Conservation (phyloP, 2,113 vertebrate genomes). For the Thymallus thymallus region DNA sequence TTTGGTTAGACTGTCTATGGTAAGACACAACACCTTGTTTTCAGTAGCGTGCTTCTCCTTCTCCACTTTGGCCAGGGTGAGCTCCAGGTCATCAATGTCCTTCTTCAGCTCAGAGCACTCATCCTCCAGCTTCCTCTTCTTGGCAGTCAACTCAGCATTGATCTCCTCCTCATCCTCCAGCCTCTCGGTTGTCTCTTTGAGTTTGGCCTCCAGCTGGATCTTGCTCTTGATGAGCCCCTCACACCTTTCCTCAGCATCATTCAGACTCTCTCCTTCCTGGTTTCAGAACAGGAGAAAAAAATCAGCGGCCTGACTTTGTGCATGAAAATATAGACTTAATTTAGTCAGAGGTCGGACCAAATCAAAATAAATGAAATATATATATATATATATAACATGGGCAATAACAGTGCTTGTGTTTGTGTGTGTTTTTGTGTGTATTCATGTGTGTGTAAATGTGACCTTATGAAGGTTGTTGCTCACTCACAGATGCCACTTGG, state of each 20-base stretch:
- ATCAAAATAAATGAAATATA: no score
- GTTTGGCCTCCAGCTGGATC: conserved; percentile 5
- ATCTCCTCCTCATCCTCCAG: conserved; percentile 5
- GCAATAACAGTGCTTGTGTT: no score
- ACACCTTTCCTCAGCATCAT: background rate
- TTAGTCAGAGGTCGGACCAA: no score
- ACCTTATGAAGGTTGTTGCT: background rate
- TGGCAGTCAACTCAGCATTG: conserved; percentile 2
- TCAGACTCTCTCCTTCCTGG: background rate
- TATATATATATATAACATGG: no score
- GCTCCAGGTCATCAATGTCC: conserved; percentile 5
- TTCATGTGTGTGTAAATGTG: background rate
- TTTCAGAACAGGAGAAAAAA: background rate
- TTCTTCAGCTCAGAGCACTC: conserved; percentile 1
- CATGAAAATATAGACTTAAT: no score
- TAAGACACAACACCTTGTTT: background rate
- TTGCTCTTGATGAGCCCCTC: conserved; percentile 5
- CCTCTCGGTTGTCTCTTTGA: conserved; percentile 3
- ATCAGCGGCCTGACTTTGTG: no score
- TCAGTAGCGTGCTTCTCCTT: conserved; percentile 3
- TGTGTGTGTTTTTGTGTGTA: no score
- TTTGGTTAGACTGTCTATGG: background rate
- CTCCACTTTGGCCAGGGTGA: conserved; percentile 3
- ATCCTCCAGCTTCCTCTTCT: conserved; percentile 4
- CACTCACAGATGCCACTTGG: background rate